These are phyloP conservation scores for Eidolon helvum DNA, from an alignment of 2,113 vertebrate species.

Conservation along the genomic window DNA sequence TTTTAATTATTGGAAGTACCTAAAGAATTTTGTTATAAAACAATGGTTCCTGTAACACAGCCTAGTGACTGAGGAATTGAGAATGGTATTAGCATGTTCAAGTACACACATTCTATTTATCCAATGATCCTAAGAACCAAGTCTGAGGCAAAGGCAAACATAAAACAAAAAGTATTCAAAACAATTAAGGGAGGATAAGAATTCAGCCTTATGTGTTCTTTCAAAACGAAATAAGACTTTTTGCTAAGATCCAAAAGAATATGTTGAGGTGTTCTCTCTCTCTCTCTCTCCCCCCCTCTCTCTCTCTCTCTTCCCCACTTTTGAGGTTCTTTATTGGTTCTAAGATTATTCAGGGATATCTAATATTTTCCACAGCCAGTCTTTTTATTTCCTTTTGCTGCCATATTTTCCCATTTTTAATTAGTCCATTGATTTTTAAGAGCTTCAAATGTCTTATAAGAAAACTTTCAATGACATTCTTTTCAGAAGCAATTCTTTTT, in stretches of 20 bases:
- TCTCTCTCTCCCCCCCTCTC: neutral
- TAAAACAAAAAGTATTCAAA: neutral
- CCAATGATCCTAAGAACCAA: neutral
- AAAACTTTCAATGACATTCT: slow-evolving; percentile 70
- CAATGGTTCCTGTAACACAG: neutral
- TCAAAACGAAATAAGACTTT: neutral
- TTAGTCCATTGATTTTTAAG: slow-evolving; percentile 78
- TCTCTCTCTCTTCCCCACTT: neutral
- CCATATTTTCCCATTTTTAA: slow-evolving; percentile 66
- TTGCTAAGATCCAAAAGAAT: neutral
- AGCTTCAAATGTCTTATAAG: slow-evolving; percentile 45
- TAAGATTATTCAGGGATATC: slow-evolving; percentile 20
- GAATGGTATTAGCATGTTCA: neutral
- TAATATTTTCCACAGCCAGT: slow-evolving; percentile 30
- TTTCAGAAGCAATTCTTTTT: slow-evolving; percentile 72
- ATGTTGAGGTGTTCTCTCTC: neutral
- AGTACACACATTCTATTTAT: neutral
- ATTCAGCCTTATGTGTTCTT: neutral
- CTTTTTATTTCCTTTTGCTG: slow-evolving; percentile 53
- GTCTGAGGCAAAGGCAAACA: neutral
- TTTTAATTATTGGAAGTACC: neutral
- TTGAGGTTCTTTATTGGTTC: slow-evolving; percentile 22
- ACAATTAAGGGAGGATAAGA: neutral
- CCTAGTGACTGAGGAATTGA: neutral
- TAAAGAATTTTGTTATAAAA: neutral